phyloP scores from a whole-genome alignment of 1,140 invertebrate genomes.

The Hycleus phaleratus region DNA sequence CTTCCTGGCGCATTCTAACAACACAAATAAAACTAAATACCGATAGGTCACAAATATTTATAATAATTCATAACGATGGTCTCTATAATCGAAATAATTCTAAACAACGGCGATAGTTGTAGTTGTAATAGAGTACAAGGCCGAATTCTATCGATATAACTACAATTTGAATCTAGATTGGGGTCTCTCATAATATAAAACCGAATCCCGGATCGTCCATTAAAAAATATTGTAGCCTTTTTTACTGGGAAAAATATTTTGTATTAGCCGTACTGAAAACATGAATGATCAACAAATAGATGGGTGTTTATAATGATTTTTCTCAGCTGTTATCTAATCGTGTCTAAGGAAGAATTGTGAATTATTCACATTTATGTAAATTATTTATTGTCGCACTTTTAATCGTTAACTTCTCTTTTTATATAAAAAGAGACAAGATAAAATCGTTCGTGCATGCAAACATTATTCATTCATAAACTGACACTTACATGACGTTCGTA shows the following conservation, averaged over 20 bases:
- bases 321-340: background rate
- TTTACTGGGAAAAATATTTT: conserved; percentile 16
- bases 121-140: too few relatives aligned
- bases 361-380: conserved; percentile 23
- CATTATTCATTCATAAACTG: conserved; percentile 25
- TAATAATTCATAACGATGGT: too few relatives aligned
- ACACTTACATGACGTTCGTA: conserved; percentile 19
- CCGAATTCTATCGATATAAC: too few relatives aligned
- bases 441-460: conserved; percentile 23
- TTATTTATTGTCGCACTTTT: conserved; percentile 2
- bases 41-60: too few relatives aligned
- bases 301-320: too few relatives aligned
- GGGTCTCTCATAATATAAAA: too few relatives aligned
- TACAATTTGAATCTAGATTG: too few relatives aligned
- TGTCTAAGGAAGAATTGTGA: conserved; percentile 2
- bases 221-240: conserved; percentile 1
- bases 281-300: conserved; percentile 1
- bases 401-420: background rate
- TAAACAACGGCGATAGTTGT: too few relatives aligned
- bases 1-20: conserved; percentile 12
- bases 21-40: conserved; percentile 12
- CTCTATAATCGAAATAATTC: too few relatives aligned
- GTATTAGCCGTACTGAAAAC: conserved; percentile 27
- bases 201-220: background rate
- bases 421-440: conserved; percentile 3